phyloP scores from a whole-genome alignment of 2,888 invertebrate genomes.

The Patella pellucida region DNA sequence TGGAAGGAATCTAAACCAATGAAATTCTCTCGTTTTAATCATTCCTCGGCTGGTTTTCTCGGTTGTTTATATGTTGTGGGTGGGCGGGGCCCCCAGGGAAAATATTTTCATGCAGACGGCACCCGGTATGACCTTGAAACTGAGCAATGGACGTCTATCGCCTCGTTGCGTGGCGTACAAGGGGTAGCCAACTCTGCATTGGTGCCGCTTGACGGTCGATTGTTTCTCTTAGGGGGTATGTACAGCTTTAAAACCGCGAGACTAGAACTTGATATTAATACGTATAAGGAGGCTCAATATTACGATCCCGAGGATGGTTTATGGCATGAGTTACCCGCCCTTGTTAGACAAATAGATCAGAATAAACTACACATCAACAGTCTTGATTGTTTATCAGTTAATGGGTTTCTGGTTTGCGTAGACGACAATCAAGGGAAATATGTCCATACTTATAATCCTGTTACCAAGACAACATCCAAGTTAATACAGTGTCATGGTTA shows the following conservation, averaged over 20 bases:
- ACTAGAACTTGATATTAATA: slow-evolving; percentile 15
- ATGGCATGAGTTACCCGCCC: slow-evolving; percentile 27
- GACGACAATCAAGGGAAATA: slow-evolving; percentile 24
- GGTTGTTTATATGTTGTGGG: slow-evolving; percentile 30
- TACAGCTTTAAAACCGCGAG: slow-evolving; percentile 10
- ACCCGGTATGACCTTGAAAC: slow-evolving; percentile 27
- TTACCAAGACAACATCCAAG: slow-evolving; percentile 16
- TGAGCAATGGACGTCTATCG: slow-evolving; percentile 30
- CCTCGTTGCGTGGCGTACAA: slow-evolving; percentile 17
- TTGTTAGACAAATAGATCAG: slow-evolving; percentile 19
- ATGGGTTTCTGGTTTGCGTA: slow-evolving; percentile 26
- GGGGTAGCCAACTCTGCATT: slow-evolving; percentile 32
- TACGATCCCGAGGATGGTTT: slow-evolving; percentile 23
- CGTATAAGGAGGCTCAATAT: slow-evolving; percentile 20
- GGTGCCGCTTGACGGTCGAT: slow-evolving; percentile 27
- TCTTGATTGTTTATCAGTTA: slow-evolving; percentile 20
- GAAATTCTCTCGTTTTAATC: slow-evolving; percentile 29
- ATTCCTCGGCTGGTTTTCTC: slow-evolving; percentile 22
- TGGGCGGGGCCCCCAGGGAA: slow-evolving; percentile 19
- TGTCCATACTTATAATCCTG: slow-evolving; percentile 29
- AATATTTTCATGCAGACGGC: slow-evolving; percentile 20
- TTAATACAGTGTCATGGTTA: slow-evolving; percentile 30
- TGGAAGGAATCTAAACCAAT: slow-evolving; percentile 25
- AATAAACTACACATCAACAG: slow-evolving; percentile 17
- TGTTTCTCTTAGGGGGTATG: slow-evolving; percentile 30